Conservation (phyloP, 2,888 invertebrate species). For the Entomobrya proxima region DNA sequence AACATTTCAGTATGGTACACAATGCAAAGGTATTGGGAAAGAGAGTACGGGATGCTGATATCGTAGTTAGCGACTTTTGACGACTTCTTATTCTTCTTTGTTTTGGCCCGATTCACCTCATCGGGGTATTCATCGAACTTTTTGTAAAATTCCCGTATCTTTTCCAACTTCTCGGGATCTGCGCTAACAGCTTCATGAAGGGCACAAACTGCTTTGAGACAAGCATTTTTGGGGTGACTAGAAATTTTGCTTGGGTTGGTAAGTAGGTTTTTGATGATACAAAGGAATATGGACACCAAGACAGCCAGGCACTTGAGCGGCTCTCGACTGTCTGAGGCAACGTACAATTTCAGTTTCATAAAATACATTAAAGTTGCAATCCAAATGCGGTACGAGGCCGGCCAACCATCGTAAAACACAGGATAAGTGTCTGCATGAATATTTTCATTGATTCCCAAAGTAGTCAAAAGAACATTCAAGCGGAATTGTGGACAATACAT, state of each 20-base stretch:
- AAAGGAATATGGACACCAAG: slow-evolving; percentile 29
- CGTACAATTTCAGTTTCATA: background rate
- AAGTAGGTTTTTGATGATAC: slow-evolving; percentile 56
- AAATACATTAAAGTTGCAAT: slow-evolving; percentile 35
- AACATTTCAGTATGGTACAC: slow-evolving; percentile 67
- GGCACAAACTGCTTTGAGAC: background rate
- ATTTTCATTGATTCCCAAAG: background rate
- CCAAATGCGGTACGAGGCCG: slow-evolving; percentile 49
- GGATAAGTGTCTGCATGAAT: background rate
- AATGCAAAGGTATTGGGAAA: slow-evolving; percentile 67
- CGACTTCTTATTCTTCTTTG: slow-evolving; percentile 43
- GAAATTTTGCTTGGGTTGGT: slow-evolving; percentile 35
- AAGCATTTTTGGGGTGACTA: background rate
- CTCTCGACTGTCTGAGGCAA: background rate
- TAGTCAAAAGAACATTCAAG: background rate
- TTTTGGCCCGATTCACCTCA: slow-evolving; percentile 31
- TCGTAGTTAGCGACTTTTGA: too few species aligned
- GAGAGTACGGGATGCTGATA: slow-evolving; percentile 49
- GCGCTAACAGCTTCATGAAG: background rate
- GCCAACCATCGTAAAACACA: slow-evolving; percentile 47
- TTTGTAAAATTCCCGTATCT: slow-evolving; percentile 48
- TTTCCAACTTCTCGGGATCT: background rate
- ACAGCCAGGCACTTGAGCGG: background rate
- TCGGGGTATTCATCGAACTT: slow-evolving; percentile 48
- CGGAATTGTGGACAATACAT: too few species aligned